Evolutionary conservation across 2,797 vertebrate species (phyloP).

Genomic region (Myotis pilosus): DNA sequence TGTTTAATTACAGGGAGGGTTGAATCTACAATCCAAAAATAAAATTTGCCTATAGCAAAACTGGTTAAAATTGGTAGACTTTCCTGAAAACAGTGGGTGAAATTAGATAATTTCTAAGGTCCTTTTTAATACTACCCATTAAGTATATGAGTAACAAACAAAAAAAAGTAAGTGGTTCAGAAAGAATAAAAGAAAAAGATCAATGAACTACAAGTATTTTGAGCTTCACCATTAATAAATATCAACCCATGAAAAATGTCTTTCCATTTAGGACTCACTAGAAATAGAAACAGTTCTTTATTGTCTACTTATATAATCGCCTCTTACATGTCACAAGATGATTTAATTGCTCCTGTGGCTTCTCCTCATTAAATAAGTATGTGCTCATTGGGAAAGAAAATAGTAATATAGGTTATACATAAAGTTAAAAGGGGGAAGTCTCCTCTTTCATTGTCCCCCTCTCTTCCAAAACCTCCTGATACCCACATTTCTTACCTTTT

Average conservation of each 20-base stretch:
- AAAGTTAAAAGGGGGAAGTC: background rate
- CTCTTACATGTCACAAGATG: background rate
- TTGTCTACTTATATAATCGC: background rate
- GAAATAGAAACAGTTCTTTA: background rate
- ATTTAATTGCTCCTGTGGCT: background rate
- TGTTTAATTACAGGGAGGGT: background rate
- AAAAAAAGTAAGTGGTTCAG: background rate
- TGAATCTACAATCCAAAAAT: slow-evolving; percentile 4
- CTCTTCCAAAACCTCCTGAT: background rate
- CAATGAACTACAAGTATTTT: background rate
- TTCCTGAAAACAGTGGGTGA: background rate
- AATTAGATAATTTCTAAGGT: background rate
- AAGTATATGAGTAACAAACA: slow-evolving; percentile 28
- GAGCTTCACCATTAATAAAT: background rate
- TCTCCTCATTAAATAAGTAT: slow-evolving; percentile 27
- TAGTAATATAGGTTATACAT: background rate
- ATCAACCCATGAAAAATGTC: slow-evolving; percentile 9
- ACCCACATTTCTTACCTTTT: background rate
- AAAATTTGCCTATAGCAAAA: background rate
- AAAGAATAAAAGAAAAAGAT: slow-evolving; percentile 1
- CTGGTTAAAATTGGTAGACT: background rate
- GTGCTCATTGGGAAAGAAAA: background rate
- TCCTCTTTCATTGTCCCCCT: background rate
- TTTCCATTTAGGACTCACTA: background rate
- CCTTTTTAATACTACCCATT: background rate